Conservation (phyloP, 37 sponge, comb jelly and placozoan genomes). For the Spongilla lacustris region DNA sequence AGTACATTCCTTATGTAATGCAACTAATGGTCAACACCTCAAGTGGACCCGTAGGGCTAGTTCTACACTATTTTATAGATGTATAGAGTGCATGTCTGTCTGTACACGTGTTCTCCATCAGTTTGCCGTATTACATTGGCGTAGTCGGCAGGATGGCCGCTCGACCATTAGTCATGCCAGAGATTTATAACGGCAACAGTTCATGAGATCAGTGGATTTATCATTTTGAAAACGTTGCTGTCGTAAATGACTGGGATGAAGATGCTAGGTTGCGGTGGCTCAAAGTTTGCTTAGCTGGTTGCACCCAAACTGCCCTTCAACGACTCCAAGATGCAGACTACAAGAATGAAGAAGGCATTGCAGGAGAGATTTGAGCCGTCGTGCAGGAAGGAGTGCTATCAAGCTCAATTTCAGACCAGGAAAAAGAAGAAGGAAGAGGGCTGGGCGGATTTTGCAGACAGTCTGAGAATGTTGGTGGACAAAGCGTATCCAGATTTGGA, state of each 20-base stretch:
- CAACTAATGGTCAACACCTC: too few relatives aligned
- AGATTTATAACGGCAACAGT: constrained; percentile 41
- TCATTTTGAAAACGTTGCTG: constrained; percentile 40
- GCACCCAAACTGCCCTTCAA: constrained; percentile 36
- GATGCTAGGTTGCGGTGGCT: constrained; percentile 30
- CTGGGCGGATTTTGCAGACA: constrained; percentile 48
- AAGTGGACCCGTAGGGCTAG: too few relatives aligned
- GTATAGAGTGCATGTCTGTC: too few relatives aligned
- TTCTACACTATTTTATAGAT: too few relatives aligned
- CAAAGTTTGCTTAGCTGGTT: constrained; percentile 30
- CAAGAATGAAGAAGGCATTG: constrained; percentile 10
- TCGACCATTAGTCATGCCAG: constrained; percentile 25
- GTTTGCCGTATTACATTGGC: constrained; percentile 19
- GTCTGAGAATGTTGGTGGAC: constrained; percentile 26
- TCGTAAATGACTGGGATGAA: constrained; percentile 50
- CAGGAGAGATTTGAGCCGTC: constrained; percentile 42
- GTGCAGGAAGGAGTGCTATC: constrained; percentile 28
- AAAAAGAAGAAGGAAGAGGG: constrained; percentile 27
- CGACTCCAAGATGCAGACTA: constrained; percentile 13
- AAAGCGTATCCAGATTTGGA: constrained; percentile 43
- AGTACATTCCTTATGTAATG: too few relatives aligned
- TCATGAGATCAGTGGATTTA: constrained; percentile 30
- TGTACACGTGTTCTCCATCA: too few relatives aligned
- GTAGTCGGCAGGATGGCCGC: constrained; percentile 44
- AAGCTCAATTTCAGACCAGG: constrained; percentile 45